Evolutionary conservation across 2,888 invertebrate genomes (phyloP).

Genomic region (Agrochola circellaris): DNA sequence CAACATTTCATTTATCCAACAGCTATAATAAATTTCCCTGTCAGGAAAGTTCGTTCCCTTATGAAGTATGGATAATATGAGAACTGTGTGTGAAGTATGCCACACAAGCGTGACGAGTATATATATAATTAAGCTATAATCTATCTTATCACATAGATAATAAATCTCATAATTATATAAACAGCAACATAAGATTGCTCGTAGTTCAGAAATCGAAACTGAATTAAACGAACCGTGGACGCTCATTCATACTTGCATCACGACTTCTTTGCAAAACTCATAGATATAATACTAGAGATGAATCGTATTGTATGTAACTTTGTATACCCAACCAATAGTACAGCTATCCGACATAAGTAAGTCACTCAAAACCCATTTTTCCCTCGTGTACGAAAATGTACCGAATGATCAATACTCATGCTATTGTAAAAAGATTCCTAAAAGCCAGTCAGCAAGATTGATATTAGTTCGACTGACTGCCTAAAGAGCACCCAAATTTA

Average conservation of each 20-base stretch:
- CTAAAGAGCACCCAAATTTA: background rate
- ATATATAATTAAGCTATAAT: conserved; percentile 18
- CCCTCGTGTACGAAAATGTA: background rate
- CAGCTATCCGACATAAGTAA: background rate
- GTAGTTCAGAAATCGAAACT: conserved; percentile 50
- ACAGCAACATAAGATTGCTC: background rate
- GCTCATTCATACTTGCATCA: background rate
- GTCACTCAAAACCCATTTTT: background rate
- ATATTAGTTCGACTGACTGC: background rate
- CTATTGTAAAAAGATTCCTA: background rate
- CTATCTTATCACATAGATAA: conserved; percentile 19
- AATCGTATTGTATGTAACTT: background rate
- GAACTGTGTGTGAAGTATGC: conserved; percentile 9
- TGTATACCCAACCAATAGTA: background rate
- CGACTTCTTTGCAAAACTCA: background rate
- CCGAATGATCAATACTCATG: background rate
- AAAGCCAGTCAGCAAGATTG: background rate
- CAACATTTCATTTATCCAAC: too few species aligned
- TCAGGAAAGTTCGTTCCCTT: conserved; percentile 4
- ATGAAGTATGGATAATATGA: conserved; percentile 12
- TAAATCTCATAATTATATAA: conserved; percentile 26
- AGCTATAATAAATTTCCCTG: background rate
- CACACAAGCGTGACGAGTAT: conserved; percentile 26
- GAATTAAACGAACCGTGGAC: conserved; percentile 32
- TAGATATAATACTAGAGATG: background rate